Evolutionary conservation across 2,113 vertebrate species (phyloP).

Genomic region (Cyphomyrus discorhynchus): DNA sequence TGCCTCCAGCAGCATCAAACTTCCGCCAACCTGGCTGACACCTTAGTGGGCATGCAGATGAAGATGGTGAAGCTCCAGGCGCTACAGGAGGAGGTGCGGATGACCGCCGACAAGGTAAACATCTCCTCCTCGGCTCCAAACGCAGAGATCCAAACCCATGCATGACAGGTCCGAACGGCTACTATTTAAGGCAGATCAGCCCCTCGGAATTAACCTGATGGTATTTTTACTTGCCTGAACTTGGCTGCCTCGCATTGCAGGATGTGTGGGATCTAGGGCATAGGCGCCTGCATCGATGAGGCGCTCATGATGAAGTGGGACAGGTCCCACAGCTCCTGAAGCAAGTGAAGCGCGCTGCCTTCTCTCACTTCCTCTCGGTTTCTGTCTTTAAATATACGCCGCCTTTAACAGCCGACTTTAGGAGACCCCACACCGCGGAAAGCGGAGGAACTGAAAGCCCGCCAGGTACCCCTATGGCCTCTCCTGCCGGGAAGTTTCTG

Average conservation of each 20-base stretch:
- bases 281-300: background rate
- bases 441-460: background rate
- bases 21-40: slow-evolving; percentile 51
- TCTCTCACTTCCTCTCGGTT: background rate
- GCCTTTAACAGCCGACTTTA: background rate
- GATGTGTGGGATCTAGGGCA: background rate
- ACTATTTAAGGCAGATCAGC: background rate
- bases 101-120: slow-evolving; percentile 51
- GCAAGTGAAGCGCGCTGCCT: background rate
- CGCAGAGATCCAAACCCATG: background rate
- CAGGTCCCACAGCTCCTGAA: background rate
- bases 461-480: background rate
- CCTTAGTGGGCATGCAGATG: slow-evolving; percentile 50
- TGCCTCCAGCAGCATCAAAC: slow-evolving; percentile 60
- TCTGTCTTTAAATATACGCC: background rate
- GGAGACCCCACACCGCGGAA: background rate
- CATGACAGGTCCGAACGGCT: background rate
- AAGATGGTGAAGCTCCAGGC: slow-evolving; percentile 54
- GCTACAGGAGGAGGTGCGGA: slow-evolving; percentile 49
- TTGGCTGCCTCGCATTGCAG: background rate
- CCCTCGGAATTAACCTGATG: background rate
- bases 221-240: slow-evolving; percentile 11
- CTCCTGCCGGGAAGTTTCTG: background rate
- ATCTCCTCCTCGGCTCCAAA: background rate
- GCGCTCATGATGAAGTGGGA: background rate